phyloP scores from a whole-genome alignment of 2,797 vertebrate species.

The Sebastes cheni region DNA sequence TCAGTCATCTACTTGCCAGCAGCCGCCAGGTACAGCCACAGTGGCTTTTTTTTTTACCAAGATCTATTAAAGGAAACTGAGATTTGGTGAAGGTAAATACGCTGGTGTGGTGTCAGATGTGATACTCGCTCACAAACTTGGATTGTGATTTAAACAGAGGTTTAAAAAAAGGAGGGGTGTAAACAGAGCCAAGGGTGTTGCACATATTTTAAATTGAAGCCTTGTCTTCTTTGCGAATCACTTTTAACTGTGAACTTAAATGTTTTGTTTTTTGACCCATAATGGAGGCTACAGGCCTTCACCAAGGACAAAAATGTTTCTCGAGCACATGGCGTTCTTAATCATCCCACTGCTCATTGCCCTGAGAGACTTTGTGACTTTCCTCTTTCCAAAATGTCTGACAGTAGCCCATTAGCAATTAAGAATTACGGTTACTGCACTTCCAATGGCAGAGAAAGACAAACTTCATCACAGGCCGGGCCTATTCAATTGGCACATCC shows the following conservation, averaged over 20 bases:
- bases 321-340: conserved; percentile 42
- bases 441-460: conserved; percentile 33
- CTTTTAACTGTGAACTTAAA: background rate
- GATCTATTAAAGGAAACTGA: background rate
- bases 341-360: conserved; percentile 43
- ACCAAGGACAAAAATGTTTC: conserved; percentile 41
- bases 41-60: conserved; percentile 4
- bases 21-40: background rate
- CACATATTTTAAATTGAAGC: background rate
- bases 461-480: background rate
- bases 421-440: conserved; percentile 31
- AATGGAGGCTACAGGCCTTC: conserved; percentile 21
- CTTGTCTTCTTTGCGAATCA: background rate
- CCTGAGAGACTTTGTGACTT: conserved; percentile 49
- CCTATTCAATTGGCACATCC: no score
- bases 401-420: conserved; percentile 48
- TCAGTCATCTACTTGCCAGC: conserved; percentile 31
- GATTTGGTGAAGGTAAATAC: conserved; percentile 16
- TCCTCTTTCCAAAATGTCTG: conserved; percentile 42
- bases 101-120: background rate
- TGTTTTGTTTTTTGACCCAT: conserved; percentile 20
- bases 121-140: background rate
- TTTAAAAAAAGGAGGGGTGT: background rate
- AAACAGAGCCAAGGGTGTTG: background rate
- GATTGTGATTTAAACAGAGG: background rate